phyloP scores from a whole-genome alignment of 2,113 vertebrate genomes.

The Antidorcas marsupialis region DNA sequence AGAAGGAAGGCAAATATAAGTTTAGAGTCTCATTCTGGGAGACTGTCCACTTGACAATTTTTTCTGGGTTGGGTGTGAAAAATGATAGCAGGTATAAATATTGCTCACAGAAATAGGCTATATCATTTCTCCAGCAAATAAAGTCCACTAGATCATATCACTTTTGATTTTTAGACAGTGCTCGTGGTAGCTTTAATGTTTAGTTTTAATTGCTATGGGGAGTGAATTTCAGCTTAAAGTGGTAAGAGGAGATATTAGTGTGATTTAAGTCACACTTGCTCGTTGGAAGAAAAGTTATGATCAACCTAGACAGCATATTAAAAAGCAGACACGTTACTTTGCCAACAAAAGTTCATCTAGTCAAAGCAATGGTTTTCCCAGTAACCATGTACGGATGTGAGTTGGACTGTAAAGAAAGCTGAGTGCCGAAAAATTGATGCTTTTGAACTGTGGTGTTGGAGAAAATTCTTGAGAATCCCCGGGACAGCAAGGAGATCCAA shows the following conservation, averaged over 20 bases:
- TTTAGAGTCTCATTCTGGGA: neutral
- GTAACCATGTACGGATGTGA: neutral
- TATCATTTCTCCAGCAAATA: neutral
- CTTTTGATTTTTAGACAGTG: neutral
- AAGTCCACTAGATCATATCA: neutral
- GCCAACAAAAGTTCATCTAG: neutral
- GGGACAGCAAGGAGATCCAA: neutral
- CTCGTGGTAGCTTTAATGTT: neutral
- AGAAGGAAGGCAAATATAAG: neutral
- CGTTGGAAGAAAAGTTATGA: neutral
- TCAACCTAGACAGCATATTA: neutral
- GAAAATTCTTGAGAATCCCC: neutral
- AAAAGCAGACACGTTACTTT: neutral
- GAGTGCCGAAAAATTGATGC: rapidly evolving
- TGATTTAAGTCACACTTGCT: neutral
- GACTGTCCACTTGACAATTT: neutral
- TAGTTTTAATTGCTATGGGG: neutral
- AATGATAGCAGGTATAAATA: neutral
- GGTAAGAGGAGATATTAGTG: neutral
- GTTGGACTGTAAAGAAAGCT: neutral
- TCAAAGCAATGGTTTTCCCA: neutral
- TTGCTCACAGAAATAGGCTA: neutral
- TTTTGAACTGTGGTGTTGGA: neutral
- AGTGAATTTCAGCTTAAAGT: neutral
- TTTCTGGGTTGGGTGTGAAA: neutral